Evolutionary conservation across 2,113 vertebrate species (phyloP), one percentile per base, ranked within the genome.

Genomic region (Sterna hirundo): DNA sequence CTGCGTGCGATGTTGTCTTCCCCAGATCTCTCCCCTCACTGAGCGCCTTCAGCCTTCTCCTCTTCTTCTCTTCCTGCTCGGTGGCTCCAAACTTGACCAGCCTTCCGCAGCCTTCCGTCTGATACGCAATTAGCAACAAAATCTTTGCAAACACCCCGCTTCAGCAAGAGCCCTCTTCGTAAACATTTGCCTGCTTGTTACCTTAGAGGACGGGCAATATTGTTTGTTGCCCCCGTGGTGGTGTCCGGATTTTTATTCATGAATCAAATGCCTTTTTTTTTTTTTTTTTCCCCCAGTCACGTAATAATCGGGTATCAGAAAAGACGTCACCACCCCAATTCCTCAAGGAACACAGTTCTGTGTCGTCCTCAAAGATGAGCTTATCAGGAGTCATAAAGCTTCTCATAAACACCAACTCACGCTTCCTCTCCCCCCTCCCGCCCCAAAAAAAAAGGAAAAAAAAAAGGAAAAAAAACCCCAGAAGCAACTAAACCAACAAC

Each of bases 311-410:
- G 96, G 97, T 98, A 98, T 98, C 98, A 98, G 98, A 98, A 98
- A 98, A 98, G 98, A 99, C 99, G 99, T 99, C 99, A 99, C 99
- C 99, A 99, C 98, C 98, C 98, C 98, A 98, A 98, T 99, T 99
- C 99, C 99, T 99, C 98, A 98, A 98, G 99, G 99, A 99, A 99
- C 99, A 99, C 97, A 97, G 97, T 98, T 98, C 98, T 98, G 98
- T 98, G 98, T 97, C 98, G 97, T 99, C 98, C 98, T 98, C 98
- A 97, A 98, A 98, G 98, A 98, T 99, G 98, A 99, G 98, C 98
- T 98, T 98, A 98, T 98, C 98, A 98, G 96, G 98, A 98, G 98
- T 98, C 98, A 99, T 98, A 97, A 95, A 93, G 97, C 97, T 98
- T 98, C 98, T 98, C 98, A 98, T 98, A 98, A 99, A 98, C 99